Conservation (phyloP, 2,797 vertebrate species). For the Lithobates sylvaticus region DNA sequence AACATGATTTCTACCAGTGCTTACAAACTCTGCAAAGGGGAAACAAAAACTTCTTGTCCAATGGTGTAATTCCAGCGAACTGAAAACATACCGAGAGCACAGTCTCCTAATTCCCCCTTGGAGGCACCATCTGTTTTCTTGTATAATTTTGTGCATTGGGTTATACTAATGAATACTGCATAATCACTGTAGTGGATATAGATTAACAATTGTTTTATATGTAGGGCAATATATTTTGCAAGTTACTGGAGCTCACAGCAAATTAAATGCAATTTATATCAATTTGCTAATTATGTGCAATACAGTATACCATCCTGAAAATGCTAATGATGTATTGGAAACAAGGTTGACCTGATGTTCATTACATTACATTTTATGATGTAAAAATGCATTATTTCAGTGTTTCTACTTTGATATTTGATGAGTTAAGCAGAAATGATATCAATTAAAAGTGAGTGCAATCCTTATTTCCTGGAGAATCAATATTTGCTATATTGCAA, state of each 20-base stretch:
- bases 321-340: neutral
- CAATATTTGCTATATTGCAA: neutral
- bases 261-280: slow-evolving; percentile 43
- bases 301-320: neutral
- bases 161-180: slow-evolving; percentile 48
- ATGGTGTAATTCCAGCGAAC: slow-evolving; percentile 41
- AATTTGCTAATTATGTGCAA: slow-evolving; percentile 29
- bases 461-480: neutral
- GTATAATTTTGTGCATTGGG: slow-evolving; percentile 49
- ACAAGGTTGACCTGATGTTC: neutral
- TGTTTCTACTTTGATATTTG: neutral
- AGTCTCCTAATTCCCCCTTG: slow-evolving; percentile 53
- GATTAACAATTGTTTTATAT: slow-evolving; percentile 54
- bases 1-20: neutral
- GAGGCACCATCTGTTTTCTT: slow-evolving; percentile 57
- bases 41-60: slow-evolving; percentile 31
- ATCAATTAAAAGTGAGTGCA: neutral
- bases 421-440: neutral
- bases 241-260: slow-evolving; percentile 32
- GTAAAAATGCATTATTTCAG: neutral
- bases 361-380: slow-evolving; percentile 5
- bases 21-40: neutral
- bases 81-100: slow-evolving; percentile 51
- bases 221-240: slow-evolving; percentile 39
- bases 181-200: slow-evolving; percentile 47